Evolutionary conservation across 2,113 vertebrate species (phyloP).

Genomic region (Phalacrocorax carbo): DNA sequence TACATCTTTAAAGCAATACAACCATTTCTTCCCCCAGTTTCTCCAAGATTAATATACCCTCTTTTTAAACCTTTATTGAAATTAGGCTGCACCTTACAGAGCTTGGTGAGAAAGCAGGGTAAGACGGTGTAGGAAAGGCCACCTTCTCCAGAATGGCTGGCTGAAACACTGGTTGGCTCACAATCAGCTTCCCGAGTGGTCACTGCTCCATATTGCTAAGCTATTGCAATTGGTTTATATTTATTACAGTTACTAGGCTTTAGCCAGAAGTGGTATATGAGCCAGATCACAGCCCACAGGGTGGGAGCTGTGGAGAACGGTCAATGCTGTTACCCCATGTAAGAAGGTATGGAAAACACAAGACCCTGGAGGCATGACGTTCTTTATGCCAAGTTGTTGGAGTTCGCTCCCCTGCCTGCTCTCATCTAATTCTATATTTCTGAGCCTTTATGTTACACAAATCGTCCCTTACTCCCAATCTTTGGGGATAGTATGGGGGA

Average conservation of each 20-base stretch:
- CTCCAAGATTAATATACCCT: not conserved
- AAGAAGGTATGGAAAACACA: not conserved
- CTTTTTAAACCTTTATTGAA: not conserved
- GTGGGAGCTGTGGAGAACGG: not conserved
- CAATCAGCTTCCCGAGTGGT: not conserved
- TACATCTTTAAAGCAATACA: constrained; percentile 44
- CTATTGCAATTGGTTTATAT: not conserved
- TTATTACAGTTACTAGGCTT: not conserved
- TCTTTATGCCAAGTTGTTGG: not conserved
- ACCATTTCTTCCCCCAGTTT: not conserved
- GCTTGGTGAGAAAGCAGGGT: not conserved
- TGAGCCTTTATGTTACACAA: not conserved
- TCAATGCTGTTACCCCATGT: not conserved
- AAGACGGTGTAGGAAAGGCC: not conserved
- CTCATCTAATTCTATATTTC: not conserved
- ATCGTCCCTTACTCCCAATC: not conserved
- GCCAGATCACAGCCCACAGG: not conserved
- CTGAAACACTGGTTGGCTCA: not conserved
- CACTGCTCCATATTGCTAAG: not conserved
- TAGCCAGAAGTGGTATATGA: not conserved
- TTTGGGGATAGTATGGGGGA: not conserved
- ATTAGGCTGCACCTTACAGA: not conserved
- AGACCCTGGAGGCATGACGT: not conserved
- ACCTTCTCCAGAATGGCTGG: not conserved
- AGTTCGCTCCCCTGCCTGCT: not conserved